Evolutionary conservation across 2,888 invertebrate species (phyloP).

Genomic region (Caenorhabditis japonica): DNA sequence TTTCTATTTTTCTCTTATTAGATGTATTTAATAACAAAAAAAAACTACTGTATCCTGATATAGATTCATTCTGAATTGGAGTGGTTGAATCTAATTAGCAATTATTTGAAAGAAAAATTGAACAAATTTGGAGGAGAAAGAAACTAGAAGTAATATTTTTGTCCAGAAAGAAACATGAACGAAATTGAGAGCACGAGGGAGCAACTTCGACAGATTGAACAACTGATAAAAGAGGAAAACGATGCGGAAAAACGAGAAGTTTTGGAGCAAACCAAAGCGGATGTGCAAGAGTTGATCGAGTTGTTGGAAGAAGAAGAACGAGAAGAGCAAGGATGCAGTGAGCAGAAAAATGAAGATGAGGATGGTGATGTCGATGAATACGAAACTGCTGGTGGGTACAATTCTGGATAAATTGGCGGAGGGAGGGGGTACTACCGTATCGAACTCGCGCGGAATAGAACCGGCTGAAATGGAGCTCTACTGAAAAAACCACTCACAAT

Average conservation of each 20-base stretch:
- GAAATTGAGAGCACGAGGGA: constrained; percentile 19
- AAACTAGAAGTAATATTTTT: neutral
- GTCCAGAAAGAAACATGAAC: constrained; percentile 6
- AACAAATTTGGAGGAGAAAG: neutral
- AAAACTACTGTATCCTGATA: neutral
- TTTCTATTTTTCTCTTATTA: constrained; percentile 16
- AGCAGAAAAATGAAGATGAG: constrained; percentile 12
- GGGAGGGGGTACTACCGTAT: no score
- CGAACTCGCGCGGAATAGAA: no score
- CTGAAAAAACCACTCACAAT: no score
- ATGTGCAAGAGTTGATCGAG: constrained; percentile 53
- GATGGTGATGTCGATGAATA: neutral
- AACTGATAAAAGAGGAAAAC: constrained; percentile 22
- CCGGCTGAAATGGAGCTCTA: no score
- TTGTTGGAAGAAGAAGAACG: constrained; percentile 42
- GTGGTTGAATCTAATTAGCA: no score
- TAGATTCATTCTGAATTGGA: neutral
- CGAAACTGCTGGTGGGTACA: no score
- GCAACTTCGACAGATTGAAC: constrained; percentile 23
- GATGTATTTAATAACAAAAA: constrained; percentile 22
- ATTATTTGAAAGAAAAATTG: neutral
- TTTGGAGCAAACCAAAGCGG: constrained; percentile 23
- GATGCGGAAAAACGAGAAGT: constrained; percentile 38
- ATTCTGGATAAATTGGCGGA: no score
- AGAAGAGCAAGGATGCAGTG: constrained; percentile 8